Base-by-base conservation (phyloP, 2,113 vertebrate species). In the Oreocharis arfaki region DNA sequence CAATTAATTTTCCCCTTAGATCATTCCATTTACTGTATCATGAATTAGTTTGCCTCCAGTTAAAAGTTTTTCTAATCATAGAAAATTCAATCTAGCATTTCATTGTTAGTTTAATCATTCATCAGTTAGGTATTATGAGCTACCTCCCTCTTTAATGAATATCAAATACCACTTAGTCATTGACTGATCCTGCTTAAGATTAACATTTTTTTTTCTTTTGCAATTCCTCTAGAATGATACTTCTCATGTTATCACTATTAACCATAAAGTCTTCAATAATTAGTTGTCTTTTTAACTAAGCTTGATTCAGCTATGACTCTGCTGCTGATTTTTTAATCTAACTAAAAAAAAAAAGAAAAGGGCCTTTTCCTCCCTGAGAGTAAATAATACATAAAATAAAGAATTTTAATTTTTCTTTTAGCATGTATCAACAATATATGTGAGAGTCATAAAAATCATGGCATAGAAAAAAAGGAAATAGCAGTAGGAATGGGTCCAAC, bases 81-180 rank as follows among this genome's bases (percentile, higher is more conserved):
- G 16, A n/a, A 91, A 84, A 84, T 86, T 91, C 93, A 88, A 91
- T 95, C 71, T 89, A 85, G 84, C 21, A 74, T 11, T 94, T 97
- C 55, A 75, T 68, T 93, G 50, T 91, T 87, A 42, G 44, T 95
- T 97, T 95, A 94, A 91, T 95, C 69, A 92, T 81, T 95, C 46
- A 77, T 82, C 63, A 59, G 75, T 95, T 97, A 95, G 82, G 80
- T 89, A 90, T 74, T 92, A 84, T 75, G 46, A 89, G 39, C 49
- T 94, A 87, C 37, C 59, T 91, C 64, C 28, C 18, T 56, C 76
- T 92, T 97, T 85, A 96, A 92, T 91, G 78, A 94, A 83, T 95
- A 95, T 87, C 61, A 94, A 92, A 93, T 33, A 80, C 15, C 17
- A 68, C 42, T 84, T 88, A 95, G 65, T 65, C 55, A 91, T 41